Evolutionary conservation across 2,888 invertebrate genomes (phyloP).

Genomic region (Euphydryas editha): DNA sequence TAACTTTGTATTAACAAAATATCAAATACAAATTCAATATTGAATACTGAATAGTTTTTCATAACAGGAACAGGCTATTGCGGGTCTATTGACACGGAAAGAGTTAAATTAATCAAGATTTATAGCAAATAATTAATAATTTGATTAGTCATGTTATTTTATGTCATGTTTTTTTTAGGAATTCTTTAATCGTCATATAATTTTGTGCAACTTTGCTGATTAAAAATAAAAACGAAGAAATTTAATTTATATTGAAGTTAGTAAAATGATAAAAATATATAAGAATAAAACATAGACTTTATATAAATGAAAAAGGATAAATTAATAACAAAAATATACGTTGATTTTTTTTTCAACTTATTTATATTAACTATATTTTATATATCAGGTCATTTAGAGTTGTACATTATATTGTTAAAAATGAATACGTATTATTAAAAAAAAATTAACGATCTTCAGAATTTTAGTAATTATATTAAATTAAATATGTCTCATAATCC

Average conservation of each 20-base stretch:
- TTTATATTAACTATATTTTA: neutral
- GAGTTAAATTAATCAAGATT: too few relatives aligned
- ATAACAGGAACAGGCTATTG: too few relatives aligned
- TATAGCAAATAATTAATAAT: too few relatives aligned
- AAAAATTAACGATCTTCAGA: neutral
- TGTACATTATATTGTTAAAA: neutral
- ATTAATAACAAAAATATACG: constrained; percentile 47
- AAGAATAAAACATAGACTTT: neutral
- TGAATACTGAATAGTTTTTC: too few relatives aligned
- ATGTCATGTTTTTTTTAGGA: too few relatives aligned
- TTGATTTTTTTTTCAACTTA: constrained; percentile 25
- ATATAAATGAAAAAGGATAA: constrained; percentile 33
- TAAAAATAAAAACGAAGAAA: too few relatives aligned
- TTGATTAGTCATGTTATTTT: too few relatives aligned
- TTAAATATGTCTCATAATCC: neutral
- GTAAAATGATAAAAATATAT: neutral
- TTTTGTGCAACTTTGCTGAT: too few relatives aligned
- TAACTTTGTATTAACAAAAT: too few relatives aligned
- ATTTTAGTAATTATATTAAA: neutral
- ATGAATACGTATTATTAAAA: neutral
- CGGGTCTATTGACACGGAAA: too few relatives aligned
- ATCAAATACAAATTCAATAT: too few relatives aligned
- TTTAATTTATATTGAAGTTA: neutral
- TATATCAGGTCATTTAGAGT: neutral
- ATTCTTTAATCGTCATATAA: too few relatives aligned